Percentiles rank a stretch among this genome's conserved stretches.
Evolutionary conservation across 2,888 invertebrate species (phyloP).

Genomic region (Lasioglossum leucozonium): DNA sequence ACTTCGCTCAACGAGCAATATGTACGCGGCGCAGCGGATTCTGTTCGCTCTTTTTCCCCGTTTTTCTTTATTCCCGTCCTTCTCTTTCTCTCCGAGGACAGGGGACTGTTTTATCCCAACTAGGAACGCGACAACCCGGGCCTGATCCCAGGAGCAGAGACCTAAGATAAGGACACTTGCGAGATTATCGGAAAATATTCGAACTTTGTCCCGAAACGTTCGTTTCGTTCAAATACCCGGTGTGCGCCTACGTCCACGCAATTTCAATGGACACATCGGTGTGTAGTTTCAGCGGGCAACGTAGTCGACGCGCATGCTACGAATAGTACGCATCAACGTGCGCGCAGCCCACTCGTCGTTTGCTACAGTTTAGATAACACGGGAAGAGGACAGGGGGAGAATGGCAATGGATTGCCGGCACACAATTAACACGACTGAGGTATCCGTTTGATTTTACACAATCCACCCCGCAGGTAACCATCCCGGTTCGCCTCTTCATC

Average conservation of each 20-base stretch:
- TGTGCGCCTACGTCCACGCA: not conserved
- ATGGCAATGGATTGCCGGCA: slow-evolving; percentile 76
- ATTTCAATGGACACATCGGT: not conserved
- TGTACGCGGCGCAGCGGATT: slow-evolving; percentile 11
- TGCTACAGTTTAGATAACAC: slow-evolving; percentile 7
- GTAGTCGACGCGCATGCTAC: not conserved
- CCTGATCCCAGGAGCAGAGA: not conserved
- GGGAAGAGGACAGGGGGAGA: slow-evolving; percentile 39
- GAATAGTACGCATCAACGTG: not conserved
- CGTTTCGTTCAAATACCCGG: not conserved
- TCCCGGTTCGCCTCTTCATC: slow-evolving; percentile 65
- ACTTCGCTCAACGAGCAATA: slow-evolving; percentile 61
- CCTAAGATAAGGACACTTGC: not conserved
- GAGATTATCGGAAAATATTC: too few relatives aligned
- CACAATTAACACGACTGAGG: slow-evolving; percentile 78
- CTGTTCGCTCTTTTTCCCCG: slow-evolving; percentile 8
- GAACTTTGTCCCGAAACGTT: not conserved
- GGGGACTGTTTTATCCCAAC: not conserved
- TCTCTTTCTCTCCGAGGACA: not conserved
- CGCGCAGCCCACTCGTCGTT: slow-evolving; percentile 5
- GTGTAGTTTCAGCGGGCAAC: not conserved
- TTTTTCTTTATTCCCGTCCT: slow-evolving; percentile 22
- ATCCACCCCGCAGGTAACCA: slow-evolving; percentile 69
- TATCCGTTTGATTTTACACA: slow-evolving; percentile 78
- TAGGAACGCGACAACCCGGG: not conserved